Conservation (phyloP, 2,113 vertebrate genomes). For the Lophius piscatorius region DNA sequence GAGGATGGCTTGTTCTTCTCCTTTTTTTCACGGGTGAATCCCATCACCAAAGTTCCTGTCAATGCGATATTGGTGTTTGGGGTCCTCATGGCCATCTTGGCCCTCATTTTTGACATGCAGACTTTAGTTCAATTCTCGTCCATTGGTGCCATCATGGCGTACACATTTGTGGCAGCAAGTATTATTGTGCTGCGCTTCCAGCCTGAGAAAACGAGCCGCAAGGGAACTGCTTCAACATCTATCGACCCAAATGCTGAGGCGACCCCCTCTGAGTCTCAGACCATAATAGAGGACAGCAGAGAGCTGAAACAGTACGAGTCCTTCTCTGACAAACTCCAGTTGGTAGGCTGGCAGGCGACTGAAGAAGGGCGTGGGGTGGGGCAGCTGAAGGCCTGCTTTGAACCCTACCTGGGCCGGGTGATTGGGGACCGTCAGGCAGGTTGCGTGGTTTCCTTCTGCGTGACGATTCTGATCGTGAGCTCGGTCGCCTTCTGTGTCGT, state of each 20-base stretch:
- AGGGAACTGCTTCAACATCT: background rate
- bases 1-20: constrained; percentile 94
- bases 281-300: constrained; percentile 35
- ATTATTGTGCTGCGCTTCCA: constrained; percentile 91
- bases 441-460: constrained; percentile 82
- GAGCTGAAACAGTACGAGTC: constrained; percentile 90
- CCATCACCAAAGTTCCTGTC: constrained; percentile 90
- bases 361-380: constrained; percentile 80
- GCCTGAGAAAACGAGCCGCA: constrained; percentile 74
- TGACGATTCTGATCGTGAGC: constrained; percentile 86
- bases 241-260: constrained; percentile 49
- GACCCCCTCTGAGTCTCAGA: constrained; percentile 54
- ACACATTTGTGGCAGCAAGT: constrained; percentile 93
- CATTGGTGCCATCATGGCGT: constrained; percentile 92
- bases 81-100: constrained; percentile 87
- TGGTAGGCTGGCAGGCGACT: constrained; percentile 81
- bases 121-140: constrained; percentile 95
- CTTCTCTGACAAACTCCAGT: constrained; percentile 91
- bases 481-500: constrained; percentile 83
- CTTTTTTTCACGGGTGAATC: constrained; percentile 88
- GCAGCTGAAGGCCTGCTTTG: constrained; percentile 85
- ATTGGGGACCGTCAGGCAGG: constrained; percentile 83
- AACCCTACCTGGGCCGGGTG: constrained; percentile 86
- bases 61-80: constrained; percentile 90
- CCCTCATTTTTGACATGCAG: constrained; percentile 92